phyloP scores from a whole-genome alignment of 2,113 vertebrate genomes.

The Excalfactoria chinensis region DNA sequence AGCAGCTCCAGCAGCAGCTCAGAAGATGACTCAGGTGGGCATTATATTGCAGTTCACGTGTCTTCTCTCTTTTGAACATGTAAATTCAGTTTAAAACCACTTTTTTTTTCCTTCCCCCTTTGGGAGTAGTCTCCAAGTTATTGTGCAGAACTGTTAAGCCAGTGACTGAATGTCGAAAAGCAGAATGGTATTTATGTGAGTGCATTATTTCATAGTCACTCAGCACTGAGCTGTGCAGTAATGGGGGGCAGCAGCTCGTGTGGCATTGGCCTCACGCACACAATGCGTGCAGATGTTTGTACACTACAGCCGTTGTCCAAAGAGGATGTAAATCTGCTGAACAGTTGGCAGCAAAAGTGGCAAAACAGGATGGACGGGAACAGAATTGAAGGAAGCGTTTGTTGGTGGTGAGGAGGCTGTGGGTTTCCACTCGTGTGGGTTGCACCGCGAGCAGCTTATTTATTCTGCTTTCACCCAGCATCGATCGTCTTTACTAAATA shows the following conservation, averaged over 20 bases:
- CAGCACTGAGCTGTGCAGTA: neutral
- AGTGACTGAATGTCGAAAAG: neutral
- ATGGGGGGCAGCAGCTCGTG: neutral
- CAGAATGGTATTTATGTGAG: neutral
- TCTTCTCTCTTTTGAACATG: neutral
- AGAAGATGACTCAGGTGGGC: slow-evolving; percentile 37
- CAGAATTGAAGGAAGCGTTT: slow-evolving; percentile 71
- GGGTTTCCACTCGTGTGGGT: neutral
- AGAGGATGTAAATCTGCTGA: slow-evolving; percentile 5
- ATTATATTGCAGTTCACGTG: accelerated
- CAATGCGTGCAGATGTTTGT: neutral
- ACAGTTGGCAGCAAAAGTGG: slow-evolving; percentile 49
- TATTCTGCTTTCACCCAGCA: neutral
- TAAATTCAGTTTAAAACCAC: accelerated
- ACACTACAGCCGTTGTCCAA: neutral
- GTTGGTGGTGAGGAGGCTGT: neutral
- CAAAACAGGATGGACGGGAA: slow-evolving; percentile 73
- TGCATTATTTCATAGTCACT: neutral
- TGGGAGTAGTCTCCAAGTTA: accelerated
- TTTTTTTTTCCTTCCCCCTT: neutral
- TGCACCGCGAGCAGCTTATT: neutral
- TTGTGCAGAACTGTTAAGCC: neutral
- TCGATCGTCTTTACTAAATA: neutral
- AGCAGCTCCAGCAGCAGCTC: slow-evolving; percentile 40
- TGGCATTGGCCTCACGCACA: neutral